Evolutionary conservation across 2,888 invertebrate species (phyloP).

Genomic region (Tromatobia lineatoria): DNA sequence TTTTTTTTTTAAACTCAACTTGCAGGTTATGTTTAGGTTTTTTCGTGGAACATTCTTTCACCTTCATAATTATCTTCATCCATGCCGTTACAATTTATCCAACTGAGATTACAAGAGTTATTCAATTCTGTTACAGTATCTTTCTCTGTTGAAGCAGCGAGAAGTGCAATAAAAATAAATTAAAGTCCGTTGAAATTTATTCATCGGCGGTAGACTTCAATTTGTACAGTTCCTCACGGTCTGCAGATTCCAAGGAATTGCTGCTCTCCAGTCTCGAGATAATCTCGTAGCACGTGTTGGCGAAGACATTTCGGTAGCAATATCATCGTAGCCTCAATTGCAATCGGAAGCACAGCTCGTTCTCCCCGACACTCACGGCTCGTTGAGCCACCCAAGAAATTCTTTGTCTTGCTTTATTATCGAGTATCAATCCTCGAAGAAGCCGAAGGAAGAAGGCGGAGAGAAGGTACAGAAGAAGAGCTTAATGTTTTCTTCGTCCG

Average conservation of each 20-base stretch:
- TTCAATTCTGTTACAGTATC: no score
- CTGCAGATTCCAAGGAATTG: constrained; percentile 17
- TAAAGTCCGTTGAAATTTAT: constrained; percentile 30
- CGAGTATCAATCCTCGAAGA: constrained; percentile 63
- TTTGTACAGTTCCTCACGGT: constrained; percentile 17
- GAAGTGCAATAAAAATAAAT: constrained; percentile 52
- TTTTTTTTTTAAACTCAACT: no score
- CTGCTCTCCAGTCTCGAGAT: constrained; percentile 35
- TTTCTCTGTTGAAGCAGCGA: constrained; percentile 33
- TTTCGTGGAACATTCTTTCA: no score
- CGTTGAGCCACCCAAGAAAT: constrained; percentile 58
- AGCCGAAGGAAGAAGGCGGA: constrained; percentile 49
- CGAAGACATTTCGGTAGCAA: constrained; percentile 51
- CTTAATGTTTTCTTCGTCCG: constrained; percentile 67
- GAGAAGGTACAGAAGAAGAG: constrained; percentile 30
- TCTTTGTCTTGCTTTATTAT: constrained; percentile 67
- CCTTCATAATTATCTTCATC: no score
- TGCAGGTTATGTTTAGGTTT: no score
- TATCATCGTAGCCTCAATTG: constrained; percentile 65
- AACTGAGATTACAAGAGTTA: no score
- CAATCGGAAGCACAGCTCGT: constrained; percentile 67
- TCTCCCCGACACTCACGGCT: constrained; percentile 61
- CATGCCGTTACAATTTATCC: no score
- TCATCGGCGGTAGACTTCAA: constrained; percentile 27
- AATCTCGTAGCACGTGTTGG: constrained; percentile 36